phyloP scores from a whole-genome alignment of 2,113 vertebrate genomes.

The Hemichromis elongatus region DNA sequence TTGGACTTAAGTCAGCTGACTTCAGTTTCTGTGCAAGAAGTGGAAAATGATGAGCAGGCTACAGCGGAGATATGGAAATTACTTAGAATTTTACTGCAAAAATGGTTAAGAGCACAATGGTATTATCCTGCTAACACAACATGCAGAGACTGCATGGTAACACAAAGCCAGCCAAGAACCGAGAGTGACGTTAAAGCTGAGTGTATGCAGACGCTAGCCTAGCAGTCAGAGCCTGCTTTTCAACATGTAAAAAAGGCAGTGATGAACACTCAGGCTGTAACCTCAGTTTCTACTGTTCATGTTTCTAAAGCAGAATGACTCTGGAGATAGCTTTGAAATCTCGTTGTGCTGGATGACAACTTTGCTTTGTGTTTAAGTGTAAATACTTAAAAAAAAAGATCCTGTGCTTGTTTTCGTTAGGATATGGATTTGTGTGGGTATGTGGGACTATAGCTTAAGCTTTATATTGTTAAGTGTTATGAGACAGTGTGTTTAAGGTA shows the following conservation, averaged over 20 bases:
- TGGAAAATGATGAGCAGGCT: not conserved
- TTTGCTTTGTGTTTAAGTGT: not conserved
- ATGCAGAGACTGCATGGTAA: not conserved
- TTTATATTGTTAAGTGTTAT: not conserved
- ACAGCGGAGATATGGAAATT: not conserved
- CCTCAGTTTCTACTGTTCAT: not conserved
- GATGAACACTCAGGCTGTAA: not conserved
- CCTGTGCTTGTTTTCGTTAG: not conserved
- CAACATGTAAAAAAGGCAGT: not conserved
- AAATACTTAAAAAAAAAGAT: not conserved
- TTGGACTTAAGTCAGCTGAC: not conserved
- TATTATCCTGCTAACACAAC: not conserved
- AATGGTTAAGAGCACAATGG: not conserved
- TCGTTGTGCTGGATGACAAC: not conserved
- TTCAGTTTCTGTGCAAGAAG: not conserved
- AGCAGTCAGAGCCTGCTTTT: not conserved
- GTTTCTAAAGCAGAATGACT: not conserved
- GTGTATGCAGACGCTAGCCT: not conserved
- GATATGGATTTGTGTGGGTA: not conserved
- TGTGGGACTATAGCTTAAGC: not conserved
- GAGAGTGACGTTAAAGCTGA: not conserved
- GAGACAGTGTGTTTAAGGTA: not conserved
- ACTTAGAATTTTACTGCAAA: not conserved
- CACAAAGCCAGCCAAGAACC: not conserved
- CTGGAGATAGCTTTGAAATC: not conserved